These are phyloP conservation scores for Seira sanloemensis DNA, from an alignment of 2,888 invertebrate species.

Conservation along the genomic window DNA sequence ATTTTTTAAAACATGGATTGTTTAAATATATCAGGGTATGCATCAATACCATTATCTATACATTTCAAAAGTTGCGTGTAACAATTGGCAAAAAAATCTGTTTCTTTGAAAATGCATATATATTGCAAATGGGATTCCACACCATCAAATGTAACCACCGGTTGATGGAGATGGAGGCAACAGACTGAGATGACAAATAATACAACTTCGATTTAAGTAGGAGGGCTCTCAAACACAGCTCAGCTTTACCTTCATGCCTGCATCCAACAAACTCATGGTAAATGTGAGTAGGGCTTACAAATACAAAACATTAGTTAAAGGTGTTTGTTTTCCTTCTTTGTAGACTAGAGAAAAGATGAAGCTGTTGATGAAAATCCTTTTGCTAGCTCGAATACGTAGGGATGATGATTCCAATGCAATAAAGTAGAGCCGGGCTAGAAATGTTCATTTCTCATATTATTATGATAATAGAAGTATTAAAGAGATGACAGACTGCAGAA, in stretches of 20 bases:
- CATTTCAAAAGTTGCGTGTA: slow-evolving; percentile 2
- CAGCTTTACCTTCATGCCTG: slow-evolving; percentile 11
- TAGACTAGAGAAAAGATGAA: background rate
- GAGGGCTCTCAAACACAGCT: slow-evolving; percentile 30
- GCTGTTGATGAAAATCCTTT: background rate
- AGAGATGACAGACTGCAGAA: slow-evolving; percentile 13
- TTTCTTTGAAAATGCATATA: background rate
- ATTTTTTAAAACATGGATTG: background rate
- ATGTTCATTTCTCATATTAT: slow-evolving; percentile 9
- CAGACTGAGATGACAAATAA: slow-evolving; percentile 59
- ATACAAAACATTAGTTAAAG: background rate
- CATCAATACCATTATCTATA: background rate
- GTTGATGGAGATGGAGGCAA: slow-evolving; percentile 46
- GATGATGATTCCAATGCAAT: background rate
- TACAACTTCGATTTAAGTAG: slow-evolving; percentile 59
- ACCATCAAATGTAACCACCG: slow-evolving; percentile 48
- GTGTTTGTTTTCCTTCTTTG: slow-evolving; percentile 16
- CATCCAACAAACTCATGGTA: background rate
- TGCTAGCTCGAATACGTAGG: too few species aligned
- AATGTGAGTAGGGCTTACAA: background rate
- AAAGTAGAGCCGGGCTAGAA: slow-evolving; percentile 6
- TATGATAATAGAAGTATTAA: slow-evolving; percentile 11
- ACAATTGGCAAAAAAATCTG: background rate
- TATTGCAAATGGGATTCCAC: slow-evolving; percentile 7
- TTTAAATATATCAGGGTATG: background rate